phyloP scores from a whole-genome alignment of 2,113 vertebrate species.

The Dasypus novemcinctus region DNA sequence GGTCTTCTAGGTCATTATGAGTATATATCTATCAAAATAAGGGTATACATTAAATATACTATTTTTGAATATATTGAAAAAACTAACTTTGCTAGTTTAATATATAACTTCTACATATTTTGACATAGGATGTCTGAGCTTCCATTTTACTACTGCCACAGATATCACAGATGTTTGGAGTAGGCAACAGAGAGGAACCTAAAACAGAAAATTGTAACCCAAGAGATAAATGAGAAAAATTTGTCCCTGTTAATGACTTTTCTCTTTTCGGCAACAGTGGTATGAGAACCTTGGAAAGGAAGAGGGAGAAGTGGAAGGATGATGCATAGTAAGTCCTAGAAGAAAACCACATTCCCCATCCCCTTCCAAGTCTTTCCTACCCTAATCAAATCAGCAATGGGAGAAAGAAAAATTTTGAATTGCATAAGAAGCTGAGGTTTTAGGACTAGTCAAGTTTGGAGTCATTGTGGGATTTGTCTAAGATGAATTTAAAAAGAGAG shows the following conservation, averaged over 20 bases:
- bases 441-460: background rate
- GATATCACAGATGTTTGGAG: background rate
- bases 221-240: background rate
- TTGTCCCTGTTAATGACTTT: background rate
- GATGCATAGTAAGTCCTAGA: background rate
- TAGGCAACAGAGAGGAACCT: background rate
- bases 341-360: background rate
- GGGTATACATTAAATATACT: background rate
- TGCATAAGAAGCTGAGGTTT: background rate
- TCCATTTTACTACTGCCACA: background rate
- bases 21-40: background rate
- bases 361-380: background rate
- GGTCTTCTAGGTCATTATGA: background rate
- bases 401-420: background rate
- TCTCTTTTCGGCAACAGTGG: background rate
- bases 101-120: constrained; percentile 5
- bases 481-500: background rate
- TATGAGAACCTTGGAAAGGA: background rate
- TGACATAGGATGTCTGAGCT: background rate
- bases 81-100: background rate
- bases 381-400: background rate
- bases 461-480: background rate
- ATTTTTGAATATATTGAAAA: background rate
- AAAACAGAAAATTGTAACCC: background rate
- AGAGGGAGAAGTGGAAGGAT: background rate